These are phyloP conservation scores for Scomberomorus guttatus DNA, from an alignment of 2,797 vertebrate genomes.

Conservation along the genomic window DNA sequence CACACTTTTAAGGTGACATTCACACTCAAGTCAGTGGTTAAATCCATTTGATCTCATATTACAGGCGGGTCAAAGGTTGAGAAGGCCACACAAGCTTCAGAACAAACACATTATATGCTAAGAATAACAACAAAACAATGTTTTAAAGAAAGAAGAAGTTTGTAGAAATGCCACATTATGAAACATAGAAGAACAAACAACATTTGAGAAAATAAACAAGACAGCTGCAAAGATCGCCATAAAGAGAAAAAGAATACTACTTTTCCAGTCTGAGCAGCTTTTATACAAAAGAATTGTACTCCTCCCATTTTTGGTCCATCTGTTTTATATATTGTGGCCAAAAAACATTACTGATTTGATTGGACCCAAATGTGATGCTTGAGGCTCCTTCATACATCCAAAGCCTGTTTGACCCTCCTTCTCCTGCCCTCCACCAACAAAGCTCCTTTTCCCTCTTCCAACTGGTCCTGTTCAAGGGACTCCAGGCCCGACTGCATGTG, in stretches of 20 bases:
- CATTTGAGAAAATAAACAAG: slow-evolving; percentile 23
- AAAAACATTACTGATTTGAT: slow-evolving; percentile 83
- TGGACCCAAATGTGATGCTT: slow-evolving; percentile 84
- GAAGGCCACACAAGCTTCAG: slow-evolving; percentile 64
- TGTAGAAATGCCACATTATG: background rate
- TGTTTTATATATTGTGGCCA: slow-evolving; percentile 81
- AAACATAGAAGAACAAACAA: slow-evolving; percentile 1
- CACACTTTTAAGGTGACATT: slow-evolving; percentile 69
- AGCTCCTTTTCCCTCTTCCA: slow-evolving; percentile 55
- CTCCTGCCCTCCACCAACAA: slow-evolving; percentile 63
- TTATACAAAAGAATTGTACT: slow-evolving; percentile 52
- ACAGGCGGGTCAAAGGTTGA: slow-evolving; percentile 54
- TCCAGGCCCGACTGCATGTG: slow-evolving; percentile 26
- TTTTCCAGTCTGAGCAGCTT: slow-evolving; percentile 42
- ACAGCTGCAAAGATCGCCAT: slow-evolving; percentile 26
- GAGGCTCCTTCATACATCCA: slow-evolving; percentile 78
- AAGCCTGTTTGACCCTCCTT: slow-evolving; percentile 75
- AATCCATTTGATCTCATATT: slow-evolving; percentile 64
- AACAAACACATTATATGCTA: slow-evolving; percentile 2
- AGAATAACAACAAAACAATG: slow-evolving; percentile 2
- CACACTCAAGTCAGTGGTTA: slow-evolving; percentile 52
- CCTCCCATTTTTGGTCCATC: slow-evolving; percentile 74
- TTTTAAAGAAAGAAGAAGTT: background rate
- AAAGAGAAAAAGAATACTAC: slow-evolving; percentile 30
- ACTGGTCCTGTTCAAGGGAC: slow-evolving; percentile 52